phyloP scores from a whole-genome alignment of 2,888 invertebrate species.

The Cataglyphis rosenhaueri region DNA sequence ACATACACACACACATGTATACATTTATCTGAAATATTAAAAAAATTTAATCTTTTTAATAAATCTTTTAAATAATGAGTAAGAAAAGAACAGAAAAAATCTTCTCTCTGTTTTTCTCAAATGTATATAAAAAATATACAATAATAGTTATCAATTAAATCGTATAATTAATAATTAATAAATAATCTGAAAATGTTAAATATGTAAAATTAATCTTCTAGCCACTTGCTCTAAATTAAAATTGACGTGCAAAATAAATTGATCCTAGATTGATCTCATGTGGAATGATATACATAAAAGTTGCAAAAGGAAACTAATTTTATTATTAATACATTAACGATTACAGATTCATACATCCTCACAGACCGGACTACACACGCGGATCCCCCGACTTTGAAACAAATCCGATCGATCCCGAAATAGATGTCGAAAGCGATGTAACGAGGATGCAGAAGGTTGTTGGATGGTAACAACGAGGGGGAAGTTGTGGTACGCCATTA shows the following conservation, averaged over 20 bases:
- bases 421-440: conserved; percentile 60
- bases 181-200: not conserved
- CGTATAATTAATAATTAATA: not conserved
- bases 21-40: not conserved
- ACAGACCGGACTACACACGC: conserved; percentile 57
- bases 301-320: conserved; percentile 10
- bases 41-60: not conserved
- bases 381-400: conserved; percentile 52
- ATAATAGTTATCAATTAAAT: not conserved
- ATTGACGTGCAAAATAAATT: not conserved
- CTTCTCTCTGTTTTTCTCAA: too few relatives aligned
- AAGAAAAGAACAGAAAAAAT: too few relatives aligned
- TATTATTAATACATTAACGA: conserved; percentile 36
- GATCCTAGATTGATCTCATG: not conserved
- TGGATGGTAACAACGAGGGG: conserved; percentile 66
- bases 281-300: not conserved
- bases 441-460: conserved; percentile 74
- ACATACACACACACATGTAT: too few relatives aligned
- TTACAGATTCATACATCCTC: conserved; percentile 43
- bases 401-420: conserved; percentile 62
- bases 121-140: too few relatives aligned
- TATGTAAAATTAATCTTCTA: conserved; percentile 12
- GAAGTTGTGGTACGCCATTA: conserved; percentile 72
- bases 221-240: not conserved
- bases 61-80: too few relatives aligned